phyloP scores from a whole-genome alignment of 2,888 invertebrate species.

The Dorcus hopei region DNA sequence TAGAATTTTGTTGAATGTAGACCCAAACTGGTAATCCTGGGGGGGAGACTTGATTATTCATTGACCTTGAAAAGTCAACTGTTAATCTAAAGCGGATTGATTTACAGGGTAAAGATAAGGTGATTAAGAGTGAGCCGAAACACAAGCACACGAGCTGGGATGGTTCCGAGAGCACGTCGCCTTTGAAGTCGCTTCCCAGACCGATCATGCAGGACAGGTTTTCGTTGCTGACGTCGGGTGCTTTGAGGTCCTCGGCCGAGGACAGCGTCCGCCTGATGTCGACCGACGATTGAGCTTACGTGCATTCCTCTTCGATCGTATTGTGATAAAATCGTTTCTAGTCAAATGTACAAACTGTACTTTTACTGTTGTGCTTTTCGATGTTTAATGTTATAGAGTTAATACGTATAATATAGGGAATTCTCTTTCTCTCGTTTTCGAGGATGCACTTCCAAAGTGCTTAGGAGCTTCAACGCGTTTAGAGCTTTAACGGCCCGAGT shows the following conservation, averaged over 20 bases:
- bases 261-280: slow-evolving; percentile 55
- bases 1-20: too few species aligned
- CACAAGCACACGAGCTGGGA: slow-evolving; percentile 44
- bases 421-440: too few species aligned
- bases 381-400: slow-evolving; percentile 20
- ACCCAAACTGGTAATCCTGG: too few species aligned
- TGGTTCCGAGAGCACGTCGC: slow-evolving; percentile 38
- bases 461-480: too few species aligned
- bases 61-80: too few species aligned
- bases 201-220: slow-evolving; percentile 49
- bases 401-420: too few species aligned
- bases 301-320: slow-evolving; percentile 12
- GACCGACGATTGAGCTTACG: slow-evolving; percentile 38
- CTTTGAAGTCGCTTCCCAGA: slow-evolving; percentile 36
- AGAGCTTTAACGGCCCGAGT: too few species aligned
- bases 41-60: too few species aligned
- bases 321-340: slow-evolving; percentile 8
- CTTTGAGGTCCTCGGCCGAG: slow-evolving; percentile 55
- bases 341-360: slow-evolving; percentile 10
- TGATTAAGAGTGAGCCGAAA: slow-evolving; percentile 36
- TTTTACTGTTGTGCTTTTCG: slow-evolving; percentile 46
- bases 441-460: too few species aligned
- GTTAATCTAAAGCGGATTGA: too few species aligned
- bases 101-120: slow-evolving; percentile 22
- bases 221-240: slow-evolving; percentile 54